These are phyloP conservation scores for Timema podura DNA, from an alignment of 2,888 invertebrate genomes.

Conservation along the genomic window DNA sequence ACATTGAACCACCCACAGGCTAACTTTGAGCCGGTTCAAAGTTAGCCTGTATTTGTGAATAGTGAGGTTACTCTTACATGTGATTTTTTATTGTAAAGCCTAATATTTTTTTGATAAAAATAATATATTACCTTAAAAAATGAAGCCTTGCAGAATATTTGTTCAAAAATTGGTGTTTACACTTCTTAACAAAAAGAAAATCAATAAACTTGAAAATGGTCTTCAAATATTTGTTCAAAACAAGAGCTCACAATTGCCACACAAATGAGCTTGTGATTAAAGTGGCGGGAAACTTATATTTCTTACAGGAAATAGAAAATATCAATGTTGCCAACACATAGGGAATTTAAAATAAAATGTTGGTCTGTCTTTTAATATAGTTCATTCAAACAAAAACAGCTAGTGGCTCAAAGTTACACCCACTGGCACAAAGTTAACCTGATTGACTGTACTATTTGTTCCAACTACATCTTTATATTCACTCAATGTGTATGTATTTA, in stretches of 20 bases:
- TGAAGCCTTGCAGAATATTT: not conserved
- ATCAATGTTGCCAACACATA: too few relatives aligned
- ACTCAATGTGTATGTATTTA: too few relatives aligned
- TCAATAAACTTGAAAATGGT: not conserved
- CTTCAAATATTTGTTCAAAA: not conserved
- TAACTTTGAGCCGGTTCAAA: not conserved
- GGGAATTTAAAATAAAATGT: too few relatives aligned
- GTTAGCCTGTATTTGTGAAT: not conserved
- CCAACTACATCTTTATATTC: too few relatives aligned
- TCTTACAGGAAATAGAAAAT: too few relatives aligned
- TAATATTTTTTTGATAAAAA: too few relatives aligned
- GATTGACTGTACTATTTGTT: not conserved
- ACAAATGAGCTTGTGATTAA: too few relatives aligned
- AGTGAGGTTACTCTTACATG: too few relatives aligned
- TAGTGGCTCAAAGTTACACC: not conserved
- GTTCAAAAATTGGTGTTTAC: not conserved
- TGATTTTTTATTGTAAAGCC: too few relatives aligned
- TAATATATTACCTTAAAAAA: not conserved
- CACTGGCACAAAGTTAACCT: not conserved
- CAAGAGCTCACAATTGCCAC: too few relatives aligned
- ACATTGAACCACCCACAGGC: not conserved
- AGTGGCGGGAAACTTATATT: not conserved
- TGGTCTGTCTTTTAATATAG: not conserved
- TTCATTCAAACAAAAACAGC: not conserved
- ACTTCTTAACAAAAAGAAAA: not conserved